phyloP scores from a whole-genome alignment of 1,140 invertebrate species.

The Drusus annulatus region DNA sequence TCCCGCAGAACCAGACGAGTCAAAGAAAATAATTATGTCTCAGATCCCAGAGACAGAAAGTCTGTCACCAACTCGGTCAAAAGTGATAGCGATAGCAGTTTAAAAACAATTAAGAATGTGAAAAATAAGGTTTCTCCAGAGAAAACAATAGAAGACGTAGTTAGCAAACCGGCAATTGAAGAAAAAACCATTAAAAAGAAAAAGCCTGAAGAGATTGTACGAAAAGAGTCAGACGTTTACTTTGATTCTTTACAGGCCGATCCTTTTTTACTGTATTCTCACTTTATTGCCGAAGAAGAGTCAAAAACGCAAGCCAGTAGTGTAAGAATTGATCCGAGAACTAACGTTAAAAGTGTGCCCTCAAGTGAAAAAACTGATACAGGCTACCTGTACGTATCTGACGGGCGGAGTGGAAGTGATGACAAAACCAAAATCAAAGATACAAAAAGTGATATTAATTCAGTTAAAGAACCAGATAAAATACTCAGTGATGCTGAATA shows the following conservation, averaged over 20 bases:
- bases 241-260: conserved; percentile 55
- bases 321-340: conserved; percentile 7
- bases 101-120: conserved; percentile 28
- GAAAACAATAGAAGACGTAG: not conserved
- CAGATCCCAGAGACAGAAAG: conserved; percentile 32
- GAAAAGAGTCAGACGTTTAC: conserved; percentile 36
- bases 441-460: conserved; percentile 28
- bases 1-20: conserved; percentile 23
- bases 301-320: conserved; percentile 34
- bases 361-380: conserved; percentile 17
- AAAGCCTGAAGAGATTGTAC: not conserved
- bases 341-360: not conserved
- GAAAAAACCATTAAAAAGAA: conserved; percentile 14
- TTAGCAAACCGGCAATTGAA: conserved; percentile 2
- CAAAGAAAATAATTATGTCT: conserved; percentile 35
- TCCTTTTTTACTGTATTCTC: conserved; percentile 55
- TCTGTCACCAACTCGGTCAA: conserved; percentile 3
- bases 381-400: conserved; percentile 17
- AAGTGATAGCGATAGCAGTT: conserved; percentile 38
- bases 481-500: conserved; percentile 6
- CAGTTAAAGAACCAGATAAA: conserved; percentile 24
- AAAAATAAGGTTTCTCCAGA: conserved; percentile 15
- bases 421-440: conserved; percentile 27
- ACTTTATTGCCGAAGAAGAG: conserved; percentile 56
- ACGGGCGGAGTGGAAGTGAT: conserved; percentile 20